Percentiles rank a stretch among this genome's conserved stretches.
Evolutionary conservation across 2,113 vertebrate species (phyloP).

Genomic region (Tetraodon nigroviridis): DNA sequence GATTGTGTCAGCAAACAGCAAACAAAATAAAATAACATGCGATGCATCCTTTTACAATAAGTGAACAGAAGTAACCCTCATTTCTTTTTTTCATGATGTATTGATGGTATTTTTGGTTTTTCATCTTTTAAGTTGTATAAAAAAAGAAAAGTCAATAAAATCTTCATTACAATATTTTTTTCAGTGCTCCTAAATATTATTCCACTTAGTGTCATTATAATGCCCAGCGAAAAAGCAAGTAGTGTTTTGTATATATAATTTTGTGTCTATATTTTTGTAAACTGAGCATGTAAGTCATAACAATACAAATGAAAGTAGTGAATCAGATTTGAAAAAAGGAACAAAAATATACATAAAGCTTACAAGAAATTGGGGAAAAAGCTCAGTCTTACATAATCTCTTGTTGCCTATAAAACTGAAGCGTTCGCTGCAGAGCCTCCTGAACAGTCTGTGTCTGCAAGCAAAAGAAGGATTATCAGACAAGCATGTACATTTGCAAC

Average conservation of each 20-base stretch:
- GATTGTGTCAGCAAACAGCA: not conserved
- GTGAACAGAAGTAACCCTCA: not conserved
- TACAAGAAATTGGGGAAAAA: not conserved
- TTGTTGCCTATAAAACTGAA: conserved; percentile 87
- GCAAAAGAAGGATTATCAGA: conserved; percentile 23
- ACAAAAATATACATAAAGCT: not conserved
- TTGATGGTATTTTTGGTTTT: too few species aligned
- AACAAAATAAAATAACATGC: not conserved
- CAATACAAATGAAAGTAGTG: not conserved
- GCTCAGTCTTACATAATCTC: conserved; percentile 81
- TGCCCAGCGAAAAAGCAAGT: not conserved
- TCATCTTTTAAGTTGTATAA: too few species aligned
- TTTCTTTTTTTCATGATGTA: not conserved
- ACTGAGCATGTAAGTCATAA: not conserved
- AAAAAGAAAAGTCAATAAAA: too few species aligned
- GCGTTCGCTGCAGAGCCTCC: conserved; percentile 90
- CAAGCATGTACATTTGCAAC: not conserved
- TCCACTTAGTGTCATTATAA: too few species aligned
- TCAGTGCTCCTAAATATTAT: not conserved
- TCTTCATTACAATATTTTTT: too few species aligned
- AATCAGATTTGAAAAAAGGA: conserved; percentile 3
- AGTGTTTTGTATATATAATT: conserved; percentile 16
- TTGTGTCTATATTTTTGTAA: conserved; percentile 6
- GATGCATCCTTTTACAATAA: not conserved
- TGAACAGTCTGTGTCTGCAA: conserved; percentile 88